Evolutionary conservation across 2,797 vertebrate species (phyloP).

Genomic region (Cheirogaleus major): DNA sequence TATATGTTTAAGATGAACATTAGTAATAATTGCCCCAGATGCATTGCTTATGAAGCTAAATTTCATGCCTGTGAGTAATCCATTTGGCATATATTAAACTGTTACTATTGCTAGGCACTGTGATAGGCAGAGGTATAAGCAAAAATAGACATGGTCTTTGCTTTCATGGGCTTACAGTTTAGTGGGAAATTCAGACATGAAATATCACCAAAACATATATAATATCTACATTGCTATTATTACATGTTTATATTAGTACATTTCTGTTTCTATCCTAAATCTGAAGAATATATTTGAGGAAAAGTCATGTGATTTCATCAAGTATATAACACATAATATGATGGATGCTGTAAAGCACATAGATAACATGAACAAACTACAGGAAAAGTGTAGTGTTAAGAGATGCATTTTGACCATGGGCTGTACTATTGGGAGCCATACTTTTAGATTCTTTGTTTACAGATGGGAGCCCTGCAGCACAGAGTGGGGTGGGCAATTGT

Average conservation of each 20-base stretch:
- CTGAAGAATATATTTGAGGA: slow-evolving; percentile 14
- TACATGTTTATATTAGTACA: neutral
- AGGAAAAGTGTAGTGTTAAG: neutral
- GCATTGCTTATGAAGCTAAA: neutral
- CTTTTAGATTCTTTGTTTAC: neutral
- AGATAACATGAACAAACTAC: neutral
- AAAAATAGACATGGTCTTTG: neutral
- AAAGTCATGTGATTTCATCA: slow-evolving; percentile 31
- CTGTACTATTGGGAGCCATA: neutral
- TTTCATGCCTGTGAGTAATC: neutral
- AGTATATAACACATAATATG: neutral
- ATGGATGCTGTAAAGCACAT: neutral
- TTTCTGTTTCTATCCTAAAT: slow-evolving; percentile 43
- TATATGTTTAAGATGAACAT: slow-evolving; percentile 16
- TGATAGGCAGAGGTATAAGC: neutral
- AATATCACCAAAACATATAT: neutral
- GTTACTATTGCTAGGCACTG: neutral
- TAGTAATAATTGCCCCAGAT: neutral
- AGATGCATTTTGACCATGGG: neutral
- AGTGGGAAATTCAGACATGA: neutral
- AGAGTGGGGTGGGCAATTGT: neutral
- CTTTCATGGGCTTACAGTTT: slow-evolving; percentile 6
- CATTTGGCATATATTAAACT: slow-evolving; percentile 34
- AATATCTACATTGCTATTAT: neutral
- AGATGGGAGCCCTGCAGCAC: neutral